phyloP scores from a whole-genome alignment of 2,797 vertebrate species.

The Rhinoraja longicauda region DNA sequence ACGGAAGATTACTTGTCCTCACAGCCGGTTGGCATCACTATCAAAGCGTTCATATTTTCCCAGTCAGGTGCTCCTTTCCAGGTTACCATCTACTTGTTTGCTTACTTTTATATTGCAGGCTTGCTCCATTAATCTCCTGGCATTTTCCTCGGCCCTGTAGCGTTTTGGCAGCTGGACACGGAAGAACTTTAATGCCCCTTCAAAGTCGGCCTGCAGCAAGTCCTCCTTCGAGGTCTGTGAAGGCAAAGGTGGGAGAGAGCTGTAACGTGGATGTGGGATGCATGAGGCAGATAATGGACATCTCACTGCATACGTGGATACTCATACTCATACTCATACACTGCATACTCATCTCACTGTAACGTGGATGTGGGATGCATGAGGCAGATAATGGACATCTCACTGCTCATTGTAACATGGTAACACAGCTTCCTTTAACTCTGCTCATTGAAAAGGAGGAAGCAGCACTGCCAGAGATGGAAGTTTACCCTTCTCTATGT shows the following conservation, averaged over 20 bases:
- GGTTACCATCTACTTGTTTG: not conserved
- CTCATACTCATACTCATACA: too few relatives aligned
- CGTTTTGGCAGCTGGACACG: constrained; percentile 94
- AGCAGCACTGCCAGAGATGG: not conserved
- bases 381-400: not conserved
- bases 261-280: not conserved
- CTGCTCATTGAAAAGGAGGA: constrained; percentile 40
- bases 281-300: not conserved
- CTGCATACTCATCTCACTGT: too few relatives aligned
- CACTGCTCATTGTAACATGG: constrained; percentile 12
- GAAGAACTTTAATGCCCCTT: constrained; percentile 97
- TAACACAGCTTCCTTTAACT: constrained; percentile 41
- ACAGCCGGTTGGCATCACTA: not conserved
- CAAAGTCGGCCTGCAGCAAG: constrained; percentile 94
- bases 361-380: not conserved
- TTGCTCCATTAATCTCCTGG: constrained; percentile 91
- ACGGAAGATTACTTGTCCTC: not conserved
- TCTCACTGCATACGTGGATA: too few relatives aligned
- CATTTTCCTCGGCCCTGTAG: constrained; percentile 94
- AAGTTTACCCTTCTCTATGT: not conserved
- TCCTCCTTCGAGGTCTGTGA: constrained; percentile 97
- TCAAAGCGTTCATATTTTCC: not conserved
- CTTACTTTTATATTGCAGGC: constrained; percentile 97
- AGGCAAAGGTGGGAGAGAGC: constrained; percentile 44
- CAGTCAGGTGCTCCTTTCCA: not conserved